Percentiles rank a stretch among this genome's conserved stretches.
Conservation (phyloP, 2,797 vertebrate genomes). For the Sebastes miniatus region DNA sequence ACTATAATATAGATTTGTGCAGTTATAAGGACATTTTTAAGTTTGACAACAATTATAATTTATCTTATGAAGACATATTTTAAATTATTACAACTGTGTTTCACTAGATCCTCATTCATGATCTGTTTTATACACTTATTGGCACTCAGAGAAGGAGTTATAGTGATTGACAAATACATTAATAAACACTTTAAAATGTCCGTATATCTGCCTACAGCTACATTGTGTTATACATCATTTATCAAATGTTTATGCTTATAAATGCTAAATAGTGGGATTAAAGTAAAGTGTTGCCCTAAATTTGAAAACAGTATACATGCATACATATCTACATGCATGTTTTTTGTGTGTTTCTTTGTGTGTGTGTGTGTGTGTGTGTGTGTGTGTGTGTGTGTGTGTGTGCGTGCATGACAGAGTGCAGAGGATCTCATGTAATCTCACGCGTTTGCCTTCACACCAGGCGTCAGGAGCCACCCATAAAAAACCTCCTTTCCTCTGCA, state of each 20-base stretch:
- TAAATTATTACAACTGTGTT: neutral
- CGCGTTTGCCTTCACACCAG: slow-evolving; percentile 62
- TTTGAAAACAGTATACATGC: neutral
- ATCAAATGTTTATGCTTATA: neutral
- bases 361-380: neutral
- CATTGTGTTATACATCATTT: too few species aligned
- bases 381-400: neutral
- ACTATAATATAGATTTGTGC: neutral
- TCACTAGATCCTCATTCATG: neutral
- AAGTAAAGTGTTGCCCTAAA: neutral
- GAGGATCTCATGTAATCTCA: slow-evolving; percentile 49
- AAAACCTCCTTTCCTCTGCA: slow-evolving; percentile 59
- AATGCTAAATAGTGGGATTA: neutral
- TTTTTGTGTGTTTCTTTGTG: neutral
- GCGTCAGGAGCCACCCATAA: slow-evolving; percentile 66
- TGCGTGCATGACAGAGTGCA: slow-evolving; percentile 3
- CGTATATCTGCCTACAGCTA: too few species aligned
- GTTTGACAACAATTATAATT: neutral
- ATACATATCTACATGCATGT: neutral
- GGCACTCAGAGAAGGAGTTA: neutral
- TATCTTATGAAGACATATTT: neutral
- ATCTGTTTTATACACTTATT: neutral
- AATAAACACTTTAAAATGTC: neutral
- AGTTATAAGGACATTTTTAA: neutral
- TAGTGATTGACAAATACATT: neutral